A percentile compares a stretch with the other conserved stretches of the same genome.
phyloP scores from a whole-genome alignment of 2,113 vertebrate species.

The Sinocyclocheilus maitianheensis region DNA sequence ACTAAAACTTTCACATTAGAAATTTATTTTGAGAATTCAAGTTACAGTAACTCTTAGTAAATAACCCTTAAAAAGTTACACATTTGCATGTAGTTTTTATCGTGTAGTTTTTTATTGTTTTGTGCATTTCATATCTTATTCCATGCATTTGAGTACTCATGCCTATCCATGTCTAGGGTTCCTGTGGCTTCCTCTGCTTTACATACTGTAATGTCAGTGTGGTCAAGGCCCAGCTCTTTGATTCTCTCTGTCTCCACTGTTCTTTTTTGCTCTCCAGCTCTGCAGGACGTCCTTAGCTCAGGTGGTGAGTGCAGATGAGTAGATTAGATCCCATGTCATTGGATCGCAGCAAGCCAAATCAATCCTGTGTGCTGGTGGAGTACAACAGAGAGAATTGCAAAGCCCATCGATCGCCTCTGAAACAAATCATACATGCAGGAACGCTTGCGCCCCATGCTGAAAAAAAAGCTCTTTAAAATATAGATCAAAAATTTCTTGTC shows the following conservation, averaged over 20 bases:
- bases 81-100: too few species aligned
- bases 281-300: slow-evolving; percentile 41
- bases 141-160: background rate
- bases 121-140: background rate
- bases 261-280: slow-evolving; percentile 33
- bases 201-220: background rate
- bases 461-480: slow-evolving; percentile 57
- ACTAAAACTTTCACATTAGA: too few species aligned
- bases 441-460: slow-evolving; percentile 7
- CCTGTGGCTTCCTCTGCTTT: background rate
- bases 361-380: slow-evolving; percentile 36
- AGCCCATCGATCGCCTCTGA: slow-evolving; percentile 51
- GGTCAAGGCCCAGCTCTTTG: slow-evolving; percentile 2
- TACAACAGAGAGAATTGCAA: slow-evolving; percentile 54
- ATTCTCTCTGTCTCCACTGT: slow-evolving; percentile 12
- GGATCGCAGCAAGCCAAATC: slow-evolving; percentile 34
- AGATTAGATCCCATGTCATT: slow-evolving; percentile 37
- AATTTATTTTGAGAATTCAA: too few species aligned
- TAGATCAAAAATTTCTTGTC: slow-evolving; percentile 44
- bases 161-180: background rate
- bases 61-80: too few species aligned
- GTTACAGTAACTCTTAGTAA: too few species aligned
- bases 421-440: slow-evolving; percentile 46
- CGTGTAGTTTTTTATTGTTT: too few species aligned
- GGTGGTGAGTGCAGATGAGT: slow-evolving; percentile 33